These are phyloP conservation scores for Echiichthys vipera DNA, from an alignment of 2,797 vertebrate genomes.

Conservation along the genomic window DNA sequence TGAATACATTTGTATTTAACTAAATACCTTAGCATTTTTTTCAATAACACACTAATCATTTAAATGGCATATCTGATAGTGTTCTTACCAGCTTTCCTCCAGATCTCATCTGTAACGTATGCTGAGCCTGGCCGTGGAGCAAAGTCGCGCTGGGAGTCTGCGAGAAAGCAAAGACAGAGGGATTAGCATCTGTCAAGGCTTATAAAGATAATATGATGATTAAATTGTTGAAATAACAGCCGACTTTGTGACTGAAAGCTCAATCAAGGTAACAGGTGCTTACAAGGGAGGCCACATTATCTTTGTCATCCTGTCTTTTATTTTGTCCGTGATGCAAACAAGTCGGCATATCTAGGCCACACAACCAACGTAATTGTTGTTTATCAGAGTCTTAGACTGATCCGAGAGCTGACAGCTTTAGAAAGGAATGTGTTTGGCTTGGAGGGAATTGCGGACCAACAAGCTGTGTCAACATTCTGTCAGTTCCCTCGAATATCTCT, in stretches of 20 bases:
- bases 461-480: conserved; percentile 81
- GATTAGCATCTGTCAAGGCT: conserved; percentile 63
- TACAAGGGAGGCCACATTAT: conserved; percentile 19
- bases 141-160: conserved; percentile 95
- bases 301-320: conserved; percentile 32
- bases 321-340: conserved; percentile 49
- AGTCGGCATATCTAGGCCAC: conserved; percentile 50
- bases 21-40: background rate
- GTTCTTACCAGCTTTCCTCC: conserved; percentile 97
- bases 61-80: background rate
- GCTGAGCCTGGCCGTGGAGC: conserved; percentile 89
- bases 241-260: conserved; percentile 35
- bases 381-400: conserved; percentile 69
- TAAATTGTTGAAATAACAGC: conserved; percentile 24
- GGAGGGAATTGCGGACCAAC: conserved; percentile 67
- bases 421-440: conserved; percentile 79
- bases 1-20: background rate
- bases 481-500: conserved; percentile 57
- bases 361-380: conserved; percentile 57
- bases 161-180: conserved; percentile 52
- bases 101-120: conserved; percentile 98
- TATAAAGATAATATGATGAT: conserved; percentile 48
- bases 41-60: background rate
- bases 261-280: conserved; percentile 41
- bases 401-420: conserved; percentile 74